Percentiles rank a stretch among this genome's conserved stretches.
These are phyloP conservation scores for Hydroisotoma schaefferi DNA, from an alignment of 2,888 invertebrate species.

Conservation along the genomic window DNA sequence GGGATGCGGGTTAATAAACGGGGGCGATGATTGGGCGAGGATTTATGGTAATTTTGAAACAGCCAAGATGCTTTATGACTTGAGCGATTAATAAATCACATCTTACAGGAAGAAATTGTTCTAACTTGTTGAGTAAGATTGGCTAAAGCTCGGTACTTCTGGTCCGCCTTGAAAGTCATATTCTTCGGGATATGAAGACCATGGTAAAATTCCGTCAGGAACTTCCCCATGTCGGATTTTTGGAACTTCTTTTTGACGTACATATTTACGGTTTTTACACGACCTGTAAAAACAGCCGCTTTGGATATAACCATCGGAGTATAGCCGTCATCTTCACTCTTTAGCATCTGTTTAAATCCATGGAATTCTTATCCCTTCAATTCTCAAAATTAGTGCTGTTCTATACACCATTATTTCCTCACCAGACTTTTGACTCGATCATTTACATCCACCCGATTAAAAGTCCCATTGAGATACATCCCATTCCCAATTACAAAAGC, in stretches of 20 bases:
- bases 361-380: too few relatives aligned
- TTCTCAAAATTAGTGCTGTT: too few relatives aligned
- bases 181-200: not conserved
- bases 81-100: not conserved
- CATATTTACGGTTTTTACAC: not conserved
- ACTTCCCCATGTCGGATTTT: not conserved
- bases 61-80: not conserved
- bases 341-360: not conserved
- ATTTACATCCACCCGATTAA: slow-evolving; percentile 29
- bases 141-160: slow-evolving; percentile 9
- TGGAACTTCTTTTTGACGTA: not conserved
- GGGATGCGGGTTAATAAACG: too few relatives aligned
- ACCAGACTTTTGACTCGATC: slow-evolving; percentile 27
- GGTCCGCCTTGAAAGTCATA: not conserved
- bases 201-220: slow-evolving; percentile 4
- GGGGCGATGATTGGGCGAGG: too few relatives aligned
- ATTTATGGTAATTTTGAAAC: not conserved
- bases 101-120: slow-evolving; percentile 11
- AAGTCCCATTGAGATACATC: slow-evolving; percentile 17
- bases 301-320: too few relatives aligned
- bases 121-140: slow-evolving; percentile 3
- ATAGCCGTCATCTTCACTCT: not conserved
- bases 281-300: too few relatives aligned
- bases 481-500: too few relatives aligned
- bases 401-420: not conserved